These are phyloP conservation scores for Pterostichus niger DNA, from an alignment of 2,888 invertebrate species.

Conservation along the genomic window DNA sequence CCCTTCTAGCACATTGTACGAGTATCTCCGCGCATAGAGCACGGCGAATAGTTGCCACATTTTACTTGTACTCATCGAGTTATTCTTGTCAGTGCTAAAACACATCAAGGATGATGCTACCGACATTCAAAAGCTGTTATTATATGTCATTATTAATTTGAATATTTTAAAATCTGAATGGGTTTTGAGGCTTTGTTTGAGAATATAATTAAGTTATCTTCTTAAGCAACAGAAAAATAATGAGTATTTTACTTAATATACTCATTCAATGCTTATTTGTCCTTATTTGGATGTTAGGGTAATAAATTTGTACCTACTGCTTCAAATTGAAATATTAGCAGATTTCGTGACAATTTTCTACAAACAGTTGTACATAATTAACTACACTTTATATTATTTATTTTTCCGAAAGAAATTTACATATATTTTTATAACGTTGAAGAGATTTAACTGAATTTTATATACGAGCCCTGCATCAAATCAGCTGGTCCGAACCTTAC, in stretches of 20 bases:
- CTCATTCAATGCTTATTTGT: not conserved
- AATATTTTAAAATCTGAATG: conserved; percentile 32
- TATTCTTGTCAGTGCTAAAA: conserved; percentile 25
- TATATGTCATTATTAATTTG: conserved; percentile 46
- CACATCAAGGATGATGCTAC: conserved; percentile 3
- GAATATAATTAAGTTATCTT: conserved; percentile 40
- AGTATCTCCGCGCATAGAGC: conserved; percentile 22
- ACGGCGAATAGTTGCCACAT: not conserved
- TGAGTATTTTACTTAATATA: conserved; percentile 12
- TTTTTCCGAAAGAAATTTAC: too few relatives aligned
- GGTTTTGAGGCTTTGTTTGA: conserved; percentile 19
- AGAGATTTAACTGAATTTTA: too few relatives aligned
- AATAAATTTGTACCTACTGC: not conserved
- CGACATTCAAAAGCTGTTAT: conserved; percentile 12
- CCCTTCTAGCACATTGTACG: conserved; percentile 14
- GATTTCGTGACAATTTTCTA: too few relatives aligned
- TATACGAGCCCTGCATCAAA: too few relatives aligned
- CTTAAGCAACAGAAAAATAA: conserved; percentile 18
- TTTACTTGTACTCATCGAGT: not conserved
- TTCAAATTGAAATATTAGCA: conserved; percentile 21
- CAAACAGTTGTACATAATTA: too few relatives aligned
- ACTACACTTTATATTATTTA: too few relatives aligned
- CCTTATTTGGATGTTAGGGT: conserved; percentile 29
- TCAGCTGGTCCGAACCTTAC: too few relatives aligned
- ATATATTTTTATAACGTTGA: too few relatives aligned